Evolutionary conservation across 2,797 vertebrate genomes (phyloP).

Genomic region (Anisognathus igniventris): DNA sequence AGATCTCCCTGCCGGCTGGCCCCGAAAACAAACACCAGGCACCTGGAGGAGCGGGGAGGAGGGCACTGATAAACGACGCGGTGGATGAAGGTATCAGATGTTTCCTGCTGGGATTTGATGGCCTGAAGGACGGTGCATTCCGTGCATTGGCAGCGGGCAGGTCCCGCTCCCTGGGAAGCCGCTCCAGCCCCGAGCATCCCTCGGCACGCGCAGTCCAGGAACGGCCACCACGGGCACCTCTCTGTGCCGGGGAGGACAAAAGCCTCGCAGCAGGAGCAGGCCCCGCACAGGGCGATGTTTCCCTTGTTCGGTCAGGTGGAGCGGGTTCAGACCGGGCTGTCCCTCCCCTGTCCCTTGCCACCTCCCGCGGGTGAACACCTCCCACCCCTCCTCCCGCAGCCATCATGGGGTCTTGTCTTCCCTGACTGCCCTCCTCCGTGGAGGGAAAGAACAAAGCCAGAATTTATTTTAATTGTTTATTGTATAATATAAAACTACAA

Average conservation of each 20-base stretch:
- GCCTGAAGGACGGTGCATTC: accelerated
- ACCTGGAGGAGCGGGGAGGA: background rate
- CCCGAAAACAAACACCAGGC: background rate
- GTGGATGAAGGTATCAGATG: background rate
- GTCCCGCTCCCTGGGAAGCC: background rate
- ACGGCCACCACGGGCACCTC: accelerated
- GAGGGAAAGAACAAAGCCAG: background rate
- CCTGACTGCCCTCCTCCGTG: background rate
- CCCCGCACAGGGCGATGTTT: background rate
- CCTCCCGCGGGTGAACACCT: background rate
- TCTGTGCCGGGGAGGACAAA: accelerated
- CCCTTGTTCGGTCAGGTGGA: background rate
- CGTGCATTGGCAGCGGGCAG: accelerated
- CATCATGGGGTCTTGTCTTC: accelerated
- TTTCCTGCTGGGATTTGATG: background rate
- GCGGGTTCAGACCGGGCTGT: accelerated
- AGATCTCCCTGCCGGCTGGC: background rate
- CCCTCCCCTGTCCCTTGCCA: background rate
- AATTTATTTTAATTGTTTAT: slow-evolving; percentile 82
- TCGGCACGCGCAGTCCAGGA: accelerated
- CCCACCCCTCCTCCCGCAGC: background rate
- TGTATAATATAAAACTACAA: slow-evolving; percentile 99
- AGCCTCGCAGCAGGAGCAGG: accelerated
- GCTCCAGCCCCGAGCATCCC: background rate
- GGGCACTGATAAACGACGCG: background rate